Percentiles rank a stretch among this genome's conserved stretches.
Evolutionary conservation across 2,888 invertebrate genomes (phyloP).

Genomic region (Cryptocephalus primarius): DNA sequence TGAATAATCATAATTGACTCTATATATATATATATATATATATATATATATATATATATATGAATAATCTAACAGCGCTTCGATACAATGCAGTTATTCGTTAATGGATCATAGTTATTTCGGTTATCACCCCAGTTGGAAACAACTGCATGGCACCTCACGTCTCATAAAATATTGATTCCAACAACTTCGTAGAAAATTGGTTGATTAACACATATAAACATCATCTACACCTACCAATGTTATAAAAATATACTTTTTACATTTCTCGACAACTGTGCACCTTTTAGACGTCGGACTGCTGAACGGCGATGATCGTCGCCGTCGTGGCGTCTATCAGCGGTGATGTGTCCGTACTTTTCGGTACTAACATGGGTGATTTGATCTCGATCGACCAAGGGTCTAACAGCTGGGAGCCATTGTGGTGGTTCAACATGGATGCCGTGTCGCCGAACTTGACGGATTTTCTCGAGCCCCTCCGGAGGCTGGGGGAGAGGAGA

Average conservation of each 20-base stretch:
- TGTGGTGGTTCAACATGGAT: constrained; percentile 17
- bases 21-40: constrained; percentile 4
- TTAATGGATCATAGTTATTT: too few relatives aligned
- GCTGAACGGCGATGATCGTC: constrained; percentile 8
- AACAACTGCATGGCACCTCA: background rate
- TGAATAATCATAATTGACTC: constrained; percentile 8
- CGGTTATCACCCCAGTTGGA: too few relatives aligned
- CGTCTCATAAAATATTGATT: background rate
- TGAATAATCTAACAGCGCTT: too few relatives aligned
- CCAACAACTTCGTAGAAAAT: background rate
- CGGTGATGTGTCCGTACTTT: constrained; percentile 24
- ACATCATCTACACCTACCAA: background rate
- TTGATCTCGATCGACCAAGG: constrained; percentile 32
- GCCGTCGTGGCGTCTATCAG: constrained; percentile 17
- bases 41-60: constrained; percentile 4
- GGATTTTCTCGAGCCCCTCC: constrained; percentile 50
- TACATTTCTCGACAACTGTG: background rate
- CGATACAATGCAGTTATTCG: too few relatives aligned
- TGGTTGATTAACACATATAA: background rate
- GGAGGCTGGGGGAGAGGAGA: constrained; percentile 28
- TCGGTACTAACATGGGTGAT: constrained; percentile 18
- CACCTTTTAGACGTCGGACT: background rate
- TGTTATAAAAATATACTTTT: background rate
- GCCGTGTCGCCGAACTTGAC: constrained; percentile 56
- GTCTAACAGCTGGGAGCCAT: constrained; percentile 27